A percentile compares a stretch with the other conserved stretches of the same genome.
phyloP scores from a whole-genome alignment of 2,888 invertebrate species.

The Venustoraphidia nigricollis region DNA sequence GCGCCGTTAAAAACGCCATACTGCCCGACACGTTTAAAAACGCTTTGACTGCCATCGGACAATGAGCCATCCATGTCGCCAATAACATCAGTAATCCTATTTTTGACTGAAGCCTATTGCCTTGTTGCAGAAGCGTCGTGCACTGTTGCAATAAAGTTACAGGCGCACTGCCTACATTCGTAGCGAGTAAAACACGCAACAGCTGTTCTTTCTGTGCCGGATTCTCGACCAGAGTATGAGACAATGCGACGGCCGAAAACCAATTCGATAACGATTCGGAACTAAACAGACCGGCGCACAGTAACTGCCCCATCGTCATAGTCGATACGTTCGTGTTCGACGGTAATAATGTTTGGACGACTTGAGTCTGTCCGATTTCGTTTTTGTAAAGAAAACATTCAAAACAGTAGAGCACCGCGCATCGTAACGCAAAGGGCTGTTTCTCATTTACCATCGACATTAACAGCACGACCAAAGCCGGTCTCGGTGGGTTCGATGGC shows the following conservation, averaged over 20 bases:
- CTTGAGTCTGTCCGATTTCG: slow-evolving; percentile 69
- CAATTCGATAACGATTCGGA: slow-evolving; percentile 81
- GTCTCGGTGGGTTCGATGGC: slow-evolving; percentile 83
- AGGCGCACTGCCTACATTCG: slow-evolving; percentile 67
- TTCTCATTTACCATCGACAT: slow-evolving; percentile 99
- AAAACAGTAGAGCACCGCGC: slow-evolving; percentile 94
- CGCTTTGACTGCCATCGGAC: slow-evolving; percentile 65
- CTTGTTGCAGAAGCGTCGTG: slow-evolving; percentile 67
- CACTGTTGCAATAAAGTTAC: slow-evolving; percentile 84
- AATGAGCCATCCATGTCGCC: slow-evolving; percentile 74
- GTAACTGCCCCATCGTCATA: slow-evolving; percentile 69
- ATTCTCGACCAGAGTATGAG: slow-evolving; percentile 81
- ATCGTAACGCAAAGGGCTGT: slow-evolving; percentile 76
- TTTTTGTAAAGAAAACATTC: slow-evolving; percentile 92
- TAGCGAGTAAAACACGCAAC: slow-evolving; percentile 77
- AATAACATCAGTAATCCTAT: slow-evolving; percentile 84
- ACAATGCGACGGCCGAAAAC: slow-evolving; percentile 85
- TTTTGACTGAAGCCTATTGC: slow-evolving; percentile 65
- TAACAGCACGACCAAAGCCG: slow-evolving; percentile 83
- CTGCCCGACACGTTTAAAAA: slow-evolving; percentile 68
- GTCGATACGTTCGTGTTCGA: slow-evolving; percentile 60
- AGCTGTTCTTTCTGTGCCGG: slow-evolving; percentile 76
- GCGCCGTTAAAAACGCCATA: slow-evolving; percentile 70
- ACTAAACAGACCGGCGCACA: slow-evolving; percentile 87
- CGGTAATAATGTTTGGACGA: slow-evolving; percentile 86